Evolutionary conservation across 2,797 vertebrate species (phyloP).

Genomic region (Silurus aristotelis): DNA sequence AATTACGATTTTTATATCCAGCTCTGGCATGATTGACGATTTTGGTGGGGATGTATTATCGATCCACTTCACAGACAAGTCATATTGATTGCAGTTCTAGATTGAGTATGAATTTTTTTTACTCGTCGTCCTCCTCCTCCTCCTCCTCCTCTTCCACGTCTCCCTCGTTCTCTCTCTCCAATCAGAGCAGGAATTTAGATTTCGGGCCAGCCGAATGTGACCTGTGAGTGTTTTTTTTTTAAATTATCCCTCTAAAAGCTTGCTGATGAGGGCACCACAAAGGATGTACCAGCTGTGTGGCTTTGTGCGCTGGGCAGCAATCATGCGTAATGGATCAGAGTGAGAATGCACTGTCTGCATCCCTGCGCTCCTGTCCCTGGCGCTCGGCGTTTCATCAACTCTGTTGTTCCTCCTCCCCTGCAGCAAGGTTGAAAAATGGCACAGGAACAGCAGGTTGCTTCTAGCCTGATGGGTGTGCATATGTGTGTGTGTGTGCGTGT

Average conservation of each 20-base stretch:
- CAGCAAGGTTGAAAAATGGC: slow-evolving; percentile 63
- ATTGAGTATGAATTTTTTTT: slow-evolving; percentile 71
- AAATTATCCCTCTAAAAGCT: slow-evolving; percentile 70
- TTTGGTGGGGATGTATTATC: slow-evolving; percentile 79
- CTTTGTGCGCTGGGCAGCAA: slow-evolving; percentile 72
- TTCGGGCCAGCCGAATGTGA: slow-evolving; percentile 75
- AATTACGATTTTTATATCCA: slow-evolving; percentile 82
- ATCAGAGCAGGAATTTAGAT: slow-evolving; percentile 73
- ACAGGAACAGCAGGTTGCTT: slow-evolving; percentile 62
- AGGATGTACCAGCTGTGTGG: slow-evolving; percentile 72
- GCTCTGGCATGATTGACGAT: slow-evolving; percentile 78
- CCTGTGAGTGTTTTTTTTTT: slow-evolving; percentile 70
- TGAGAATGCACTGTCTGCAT: slow-evolving; percentile 51
- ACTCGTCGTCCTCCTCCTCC: not conserved
- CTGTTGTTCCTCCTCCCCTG: slow-evolving; percentile 70
- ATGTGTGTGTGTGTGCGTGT: not conserved
- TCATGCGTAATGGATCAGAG: slow-evolving; percentile 72
- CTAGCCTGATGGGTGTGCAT: slow-evolving; percentile 47
- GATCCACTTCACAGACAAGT: slow-evolving; percentile 84
- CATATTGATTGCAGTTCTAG: slow-evolving; percentile 81
- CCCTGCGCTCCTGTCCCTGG: slow-evolving; percentile 58
- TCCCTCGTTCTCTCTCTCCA: slow-evolving; percentile 61
- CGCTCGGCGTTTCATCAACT: slow-evolving; percentile 67
- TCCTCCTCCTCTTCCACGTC: slow-evolving; percentile 24
- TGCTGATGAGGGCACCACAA: slow-evolving; percentile 66